Base-by-base conservation (phyloP, 2,888 invertebrate species). In the Eretmocerus hayati region DNA sequence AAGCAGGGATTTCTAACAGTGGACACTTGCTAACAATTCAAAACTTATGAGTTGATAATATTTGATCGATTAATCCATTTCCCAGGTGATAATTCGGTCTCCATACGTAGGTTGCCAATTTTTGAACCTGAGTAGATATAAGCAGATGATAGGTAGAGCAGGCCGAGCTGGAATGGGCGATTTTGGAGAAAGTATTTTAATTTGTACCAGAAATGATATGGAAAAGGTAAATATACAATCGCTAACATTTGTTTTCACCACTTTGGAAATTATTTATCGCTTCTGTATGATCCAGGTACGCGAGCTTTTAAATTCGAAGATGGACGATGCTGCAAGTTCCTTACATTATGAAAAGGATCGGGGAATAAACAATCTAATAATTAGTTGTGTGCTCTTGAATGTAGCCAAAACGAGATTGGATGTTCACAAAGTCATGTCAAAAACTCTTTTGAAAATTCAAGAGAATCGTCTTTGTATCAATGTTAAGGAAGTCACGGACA, bases 111-210 rank as follows among this genome's bases (percentile, higher is more conserved):
- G 89, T 0, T 75, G 76, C 31, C 78, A 80, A 18, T 83, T 87
- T 63, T 74, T 96, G 52, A 80, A 81, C 42, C 75, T 86, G 20
- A 84, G 85, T 56, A 81, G 82, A 56, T 97, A 97, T 72, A 87
- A 92, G 55, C 97, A 97, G 79, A 97, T 97, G 96, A 81, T 83
- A 45, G 96, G 96, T 2, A 76, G 96, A 44, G 96, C 96, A 5
- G 96, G 96, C 0, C 78, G 96, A 51, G 89, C 94, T 1, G 95
- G 95, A 2, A 77, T 90, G 56, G 86, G 87, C 26, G 78, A 81
- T 43, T 75, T 79, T 8, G 92, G 91, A 32, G 94, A 95, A 65
- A 92, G 93, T 66, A 86, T 93, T 65, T 74, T 93, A n/a, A 81
- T 95, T 32, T 83, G 86, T 59, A 76, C 79, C 46, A 71, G 71